Conservation (phyloP, 2,797 vertebrate species). For the Phoeniculus purpureus region DNA sequence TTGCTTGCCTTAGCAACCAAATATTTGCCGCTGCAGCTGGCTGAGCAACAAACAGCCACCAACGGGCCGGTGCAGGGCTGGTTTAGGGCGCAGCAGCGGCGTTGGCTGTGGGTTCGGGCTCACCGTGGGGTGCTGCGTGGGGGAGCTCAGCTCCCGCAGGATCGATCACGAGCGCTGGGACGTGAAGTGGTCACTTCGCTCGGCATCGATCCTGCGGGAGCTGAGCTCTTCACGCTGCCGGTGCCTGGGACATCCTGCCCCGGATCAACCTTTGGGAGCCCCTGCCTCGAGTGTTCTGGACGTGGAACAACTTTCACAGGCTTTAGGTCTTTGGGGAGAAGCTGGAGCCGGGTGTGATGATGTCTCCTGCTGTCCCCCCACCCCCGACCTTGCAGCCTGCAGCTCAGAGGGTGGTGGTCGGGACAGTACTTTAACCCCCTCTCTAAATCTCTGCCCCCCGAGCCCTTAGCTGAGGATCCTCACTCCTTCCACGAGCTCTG, state of each 20-base stretch:
- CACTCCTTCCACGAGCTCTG: not conserved
- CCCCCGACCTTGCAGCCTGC: not conserved
- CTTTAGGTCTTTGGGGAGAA: not conserved
- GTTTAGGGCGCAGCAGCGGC: accelerated
- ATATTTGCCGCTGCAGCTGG: not conserved
- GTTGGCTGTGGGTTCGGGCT: not conserved
- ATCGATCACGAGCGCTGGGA: too few relatives aligned
- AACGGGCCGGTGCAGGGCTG: not conserved
- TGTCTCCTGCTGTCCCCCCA: too few relatives aligned
- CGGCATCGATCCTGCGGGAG: accelerated
- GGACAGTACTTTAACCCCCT: not conserved
- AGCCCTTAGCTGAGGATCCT: not conserved
- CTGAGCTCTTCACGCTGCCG: not conserved
- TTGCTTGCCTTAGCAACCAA: conserved; percentile 38
- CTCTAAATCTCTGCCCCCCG: not conserved
- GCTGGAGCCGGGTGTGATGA: not conserved
- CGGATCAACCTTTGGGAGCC: not conserved
- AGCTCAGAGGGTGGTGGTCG: accelerated
- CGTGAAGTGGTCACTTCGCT: not conserved
- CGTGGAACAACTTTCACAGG: not conserved
- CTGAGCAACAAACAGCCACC: not conserved
- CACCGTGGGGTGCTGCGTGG: not conserved
- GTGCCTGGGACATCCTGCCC: not conserved
- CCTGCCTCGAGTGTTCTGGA: not conserved
- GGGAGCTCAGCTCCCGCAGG: too few relatives aligned